A percentile compares a stretch with the other conserved stretches of the same genome.
Conservation (phyloP, 2,888 invertebrate species). For the Eupithecia inturbata region DNA sequence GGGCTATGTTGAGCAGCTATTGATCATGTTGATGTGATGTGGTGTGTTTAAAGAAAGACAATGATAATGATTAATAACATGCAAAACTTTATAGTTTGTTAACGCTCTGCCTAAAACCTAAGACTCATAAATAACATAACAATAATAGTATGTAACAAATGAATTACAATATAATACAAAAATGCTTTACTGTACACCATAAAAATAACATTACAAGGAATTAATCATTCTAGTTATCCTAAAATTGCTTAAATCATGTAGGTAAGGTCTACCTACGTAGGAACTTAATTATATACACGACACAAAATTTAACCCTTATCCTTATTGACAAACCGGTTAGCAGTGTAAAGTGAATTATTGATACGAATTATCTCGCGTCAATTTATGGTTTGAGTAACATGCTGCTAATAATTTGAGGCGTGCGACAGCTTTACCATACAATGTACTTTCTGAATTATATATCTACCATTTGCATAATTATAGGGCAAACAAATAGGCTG, state of each 20-base stretch:
- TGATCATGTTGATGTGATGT: too few relatives aligned
- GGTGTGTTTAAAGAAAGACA: too few relatives aligned
- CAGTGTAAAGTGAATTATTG: conserved; percentile 27
- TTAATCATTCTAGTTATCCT: too few relatives aligned
- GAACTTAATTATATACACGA: not conserved
- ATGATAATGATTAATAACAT: too few relatives aligned
- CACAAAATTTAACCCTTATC: not conserved
- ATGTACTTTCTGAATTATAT: conserved; percentile 13
- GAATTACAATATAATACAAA: too few relatives aligned
- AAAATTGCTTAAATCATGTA: not conserved
- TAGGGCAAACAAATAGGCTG: not conserved
- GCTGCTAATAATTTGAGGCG: conserved; percentile 27
- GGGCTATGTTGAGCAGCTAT: too few relatives aligned
- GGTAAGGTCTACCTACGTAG: not conserved
- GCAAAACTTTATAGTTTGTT: not conserved
- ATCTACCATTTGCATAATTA: conserved; percentile 12
- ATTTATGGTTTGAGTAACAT: conserved; percentile 54
- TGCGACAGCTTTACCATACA: conserved; percentile 18
- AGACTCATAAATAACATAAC: too few relatives aligned
- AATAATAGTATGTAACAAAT: too few relatives aligned
- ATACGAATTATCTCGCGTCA: conserved; percentile 55
- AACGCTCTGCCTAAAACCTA: too few relatives aligned
- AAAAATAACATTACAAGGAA: too few relatives aligned
- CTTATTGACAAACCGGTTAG: conserved; percentile 6
- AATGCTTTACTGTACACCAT: too few relatives aligned